Conservation (phyloP, 1,140 invertebrate species). For the Heliconius melpomene region DNA sequence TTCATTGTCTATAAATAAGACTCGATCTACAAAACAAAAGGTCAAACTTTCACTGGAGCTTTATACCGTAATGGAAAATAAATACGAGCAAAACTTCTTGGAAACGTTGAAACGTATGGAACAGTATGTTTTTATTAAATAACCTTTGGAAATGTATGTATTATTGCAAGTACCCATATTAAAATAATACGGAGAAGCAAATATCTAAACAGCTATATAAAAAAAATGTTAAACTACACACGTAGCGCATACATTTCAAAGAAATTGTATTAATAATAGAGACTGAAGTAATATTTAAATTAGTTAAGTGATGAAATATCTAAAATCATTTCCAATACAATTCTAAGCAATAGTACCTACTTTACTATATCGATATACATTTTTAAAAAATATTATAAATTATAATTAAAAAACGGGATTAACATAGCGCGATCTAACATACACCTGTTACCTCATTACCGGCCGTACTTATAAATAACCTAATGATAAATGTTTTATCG, state of each 20-base stretch:
- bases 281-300: too few species aligned
- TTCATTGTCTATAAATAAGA: conserved; percentile 38
- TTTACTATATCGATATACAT: neutral
- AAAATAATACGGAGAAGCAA: too few species aligned
- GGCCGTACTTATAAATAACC: neutral
- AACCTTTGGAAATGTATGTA: too few species aligned
- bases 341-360: too few species aligned
- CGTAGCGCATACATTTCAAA: too few species aligned
- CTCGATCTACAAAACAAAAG: conserved; percentile 37
- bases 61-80: conserved; percentile 34
- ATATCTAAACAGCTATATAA: too few species aligned
- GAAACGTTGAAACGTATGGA: neutral
- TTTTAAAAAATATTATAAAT: neutral
- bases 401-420: neutral
- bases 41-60: conserved; percentile 41
- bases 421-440: neutral
- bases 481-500: neutral
- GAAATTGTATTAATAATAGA: too few species aligned
- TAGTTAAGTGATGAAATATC: too few species aligned
- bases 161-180: too few species aligned
- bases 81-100: conserved; percentile 22
- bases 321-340: too few species aligned
- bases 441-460: neutral
- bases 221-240: too few species aligned
- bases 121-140: too few species aligned